Evolutionary conservation across 2,888 invertebrate genomes (phyloP).

Genomic region (Scaptomyza reducta): DNA sequence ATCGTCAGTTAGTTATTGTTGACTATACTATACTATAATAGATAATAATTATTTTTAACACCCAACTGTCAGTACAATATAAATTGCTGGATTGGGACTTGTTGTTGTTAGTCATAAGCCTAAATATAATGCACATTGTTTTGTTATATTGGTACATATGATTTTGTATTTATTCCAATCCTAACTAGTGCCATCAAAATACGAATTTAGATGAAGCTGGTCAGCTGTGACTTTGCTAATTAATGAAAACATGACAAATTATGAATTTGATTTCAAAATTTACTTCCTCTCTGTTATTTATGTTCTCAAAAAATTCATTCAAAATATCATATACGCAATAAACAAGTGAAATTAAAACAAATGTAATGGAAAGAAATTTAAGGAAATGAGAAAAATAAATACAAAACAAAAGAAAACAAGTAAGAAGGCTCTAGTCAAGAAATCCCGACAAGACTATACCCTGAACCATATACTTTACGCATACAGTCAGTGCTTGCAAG

Average conservation of each 20-base stretch:
- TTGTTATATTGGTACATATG: neutral
- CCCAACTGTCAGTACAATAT: constrained; percentile 17
- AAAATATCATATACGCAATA: neutral
- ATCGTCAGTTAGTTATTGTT: constrained; percentile 13
- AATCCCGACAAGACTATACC: no score
- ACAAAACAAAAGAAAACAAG: neutral
- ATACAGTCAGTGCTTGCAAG: no score
- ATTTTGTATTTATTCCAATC: neutral
- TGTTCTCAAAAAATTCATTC: neutral
- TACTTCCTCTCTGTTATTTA: neutral
- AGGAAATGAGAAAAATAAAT: constrained; percentile 1
- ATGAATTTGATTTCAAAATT: neutral
- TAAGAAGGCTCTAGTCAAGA: no score
- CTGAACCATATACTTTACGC: no score
- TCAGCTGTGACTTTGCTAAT: neutral
- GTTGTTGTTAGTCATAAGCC: constrained; percentile 7
- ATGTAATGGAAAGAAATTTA: constrained; percentile 3
- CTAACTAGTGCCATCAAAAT: neutral
- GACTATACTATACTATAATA: constrained; percentile 1
- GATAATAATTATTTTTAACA: constrained; percentile 15
- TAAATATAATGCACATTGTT: neutral
- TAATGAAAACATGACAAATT: neutral
- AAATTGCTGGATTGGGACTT: constrained; percentile 13
- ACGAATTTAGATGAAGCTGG: neutral
- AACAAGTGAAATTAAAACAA: constrained; percentile 3